Evolutionary conservation across 2,797 vertebrate genomes (phyloP).

Genomic region (Halcyon chelicuti): DNA sequence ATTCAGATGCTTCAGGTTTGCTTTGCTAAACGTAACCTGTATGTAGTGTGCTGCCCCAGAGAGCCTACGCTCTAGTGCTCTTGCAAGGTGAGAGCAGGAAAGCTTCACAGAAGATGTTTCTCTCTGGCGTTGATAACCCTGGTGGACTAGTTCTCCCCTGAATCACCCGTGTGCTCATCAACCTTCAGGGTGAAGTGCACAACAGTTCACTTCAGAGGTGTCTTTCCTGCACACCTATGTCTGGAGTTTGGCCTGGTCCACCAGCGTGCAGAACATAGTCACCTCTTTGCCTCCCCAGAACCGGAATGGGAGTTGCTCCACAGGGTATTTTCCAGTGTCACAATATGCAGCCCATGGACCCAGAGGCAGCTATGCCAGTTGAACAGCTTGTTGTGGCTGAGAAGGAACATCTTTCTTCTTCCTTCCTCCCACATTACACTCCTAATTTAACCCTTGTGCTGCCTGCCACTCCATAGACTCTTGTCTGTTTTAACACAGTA

Average conservation of each 20-base stretch:
- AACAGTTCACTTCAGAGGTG: background rate
- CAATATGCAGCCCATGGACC: background rate
- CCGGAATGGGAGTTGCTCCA: accelerated
- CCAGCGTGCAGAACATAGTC: background rate
- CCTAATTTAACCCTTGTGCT: background rate
- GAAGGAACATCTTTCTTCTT: background rate
- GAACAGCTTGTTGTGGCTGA: background rate
- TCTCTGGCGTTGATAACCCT: background rate
- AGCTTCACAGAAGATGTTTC: background rate
- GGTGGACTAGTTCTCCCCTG: background rate
- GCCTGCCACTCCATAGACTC: background rate
- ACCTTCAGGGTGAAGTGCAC: background rate
- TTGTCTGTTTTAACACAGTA: background rate
- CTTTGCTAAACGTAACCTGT: background rate
- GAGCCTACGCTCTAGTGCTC: background rate
- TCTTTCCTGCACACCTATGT: background rate
- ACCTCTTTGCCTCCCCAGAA: background rate
- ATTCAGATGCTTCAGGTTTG: background rate
- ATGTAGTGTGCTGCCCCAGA: background rate
- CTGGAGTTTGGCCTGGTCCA: background rate
- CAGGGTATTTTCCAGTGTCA: background rate
- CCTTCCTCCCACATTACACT: background rate
- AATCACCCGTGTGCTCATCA: background rate
- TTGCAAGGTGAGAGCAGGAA: background rate
- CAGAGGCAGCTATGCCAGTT: background rate